These are phyloP conservation scores for Oryctes rhinoceros DNA, from an alignment of 1,140 invertebrate species.

Conservation along the genomic window DNA sequence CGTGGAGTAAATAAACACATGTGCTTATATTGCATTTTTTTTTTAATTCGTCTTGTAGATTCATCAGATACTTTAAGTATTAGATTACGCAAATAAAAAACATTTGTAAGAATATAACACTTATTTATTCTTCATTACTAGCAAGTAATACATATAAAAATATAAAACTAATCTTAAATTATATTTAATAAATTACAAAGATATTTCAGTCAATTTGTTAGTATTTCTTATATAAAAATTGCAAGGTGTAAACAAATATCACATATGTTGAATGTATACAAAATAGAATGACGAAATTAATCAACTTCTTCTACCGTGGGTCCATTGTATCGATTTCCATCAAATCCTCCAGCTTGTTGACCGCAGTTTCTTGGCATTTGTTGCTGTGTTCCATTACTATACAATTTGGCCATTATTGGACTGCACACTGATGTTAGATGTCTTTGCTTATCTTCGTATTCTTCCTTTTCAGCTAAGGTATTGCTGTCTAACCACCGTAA, in stretches of 20 bases:
- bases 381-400: not conserved
- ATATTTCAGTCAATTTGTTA: too few species aligned
- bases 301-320: slow-evolving; percentile 56
- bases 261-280: too few species aligned
- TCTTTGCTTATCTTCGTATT: slow-evolving; percentile 3
- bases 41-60: not conserved
- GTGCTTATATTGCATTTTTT: not conserved
- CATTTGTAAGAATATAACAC: too few species aligned
- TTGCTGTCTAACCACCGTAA: slow-evolving; percentile 75
- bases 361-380: not conserved
- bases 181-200: too few species aligned
- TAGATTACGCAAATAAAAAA: not conserved
- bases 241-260: too few species aligned
- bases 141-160: too few species aligned
- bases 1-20: not conserved
- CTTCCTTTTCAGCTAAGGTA: slow-evolving; percentile 49
- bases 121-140: too few species aligned
- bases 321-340: not conserved
- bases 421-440: not conserved
- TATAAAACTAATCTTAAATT: too few species aligned
- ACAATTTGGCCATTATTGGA: not conserved
- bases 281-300: too few species aligned
- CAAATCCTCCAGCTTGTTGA: not conserved
- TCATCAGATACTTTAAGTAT: not conserved
- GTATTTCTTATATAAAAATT: too few species aligned